Percentiles rank a stretch among this genome's conserved stretches.
Conservation (phyloP, 2,113 vertebrate genomes). For the Chamaea fasciata region DNA sequence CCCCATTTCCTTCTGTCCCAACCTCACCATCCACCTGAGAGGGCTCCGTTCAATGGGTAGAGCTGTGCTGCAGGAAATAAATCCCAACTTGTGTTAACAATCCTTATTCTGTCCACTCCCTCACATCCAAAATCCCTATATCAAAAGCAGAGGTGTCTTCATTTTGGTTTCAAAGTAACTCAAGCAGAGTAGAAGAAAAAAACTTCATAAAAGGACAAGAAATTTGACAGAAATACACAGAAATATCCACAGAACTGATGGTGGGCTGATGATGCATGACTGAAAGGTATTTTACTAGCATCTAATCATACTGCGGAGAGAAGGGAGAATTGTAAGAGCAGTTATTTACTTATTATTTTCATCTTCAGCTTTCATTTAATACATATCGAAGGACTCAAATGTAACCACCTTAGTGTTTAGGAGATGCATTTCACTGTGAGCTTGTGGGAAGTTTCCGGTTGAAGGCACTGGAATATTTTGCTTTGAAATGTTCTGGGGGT, state of each 20-base stretch:
- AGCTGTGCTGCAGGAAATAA: neutral
- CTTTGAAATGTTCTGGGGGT: neutral
- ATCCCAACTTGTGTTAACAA: neutral
- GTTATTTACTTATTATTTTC: slow-evolving; percentile 40
- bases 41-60: accelerated
- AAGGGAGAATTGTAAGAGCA: neutral
- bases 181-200: slow-evolving; percentile 4
- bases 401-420: neutral
- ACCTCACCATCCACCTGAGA: neutral
- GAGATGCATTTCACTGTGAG: neutral
- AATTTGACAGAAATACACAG: slow-evolving; percentile 11
- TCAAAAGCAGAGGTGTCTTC: neutral
- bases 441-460: slow-evolving; percentile 11
- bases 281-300: slow-evolving; percentile 9
- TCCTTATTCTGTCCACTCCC: slow-evolving; percentile 2
- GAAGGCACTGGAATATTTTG: slow-evolving; percentile 22
- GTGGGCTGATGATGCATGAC: neutral
- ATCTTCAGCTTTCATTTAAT: neutral
- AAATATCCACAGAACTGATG: neutral
- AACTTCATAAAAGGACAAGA: slow-evolving; percentile 5
- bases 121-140: slow-evolving; percentile 10
- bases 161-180: slow-evolving; percentile 15
- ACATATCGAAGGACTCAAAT: neutral
- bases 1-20: neutral
- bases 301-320: neutral